Evolutionary conservation across 2,888 invertebrate genomes (phyloP).

Genomic region (Athripsodes cinereus): DNA sequence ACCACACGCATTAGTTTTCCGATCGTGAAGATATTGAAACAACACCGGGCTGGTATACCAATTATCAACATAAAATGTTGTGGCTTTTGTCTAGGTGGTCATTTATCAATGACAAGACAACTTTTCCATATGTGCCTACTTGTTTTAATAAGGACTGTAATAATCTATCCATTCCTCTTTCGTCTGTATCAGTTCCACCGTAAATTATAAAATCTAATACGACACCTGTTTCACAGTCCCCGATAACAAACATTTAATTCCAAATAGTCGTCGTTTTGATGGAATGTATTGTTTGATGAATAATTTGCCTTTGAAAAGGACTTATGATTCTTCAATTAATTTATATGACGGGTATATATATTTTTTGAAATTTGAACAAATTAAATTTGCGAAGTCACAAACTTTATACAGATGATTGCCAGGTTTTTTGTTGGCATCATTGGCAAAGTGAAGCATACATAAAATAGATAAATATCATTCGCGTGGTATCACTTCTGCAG

Average conservation of each 20-base stretch:
- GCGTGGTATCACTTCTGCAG: not conserved
- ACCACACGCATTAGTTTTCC: too few species aligned
- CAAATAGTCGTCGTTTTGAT: not conserved
- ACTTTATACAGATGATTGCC: not conserved
- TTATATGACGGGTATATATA: not conserved
- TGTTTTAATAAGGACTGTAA: not conserved
- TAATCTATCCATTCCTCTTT: not conserved
- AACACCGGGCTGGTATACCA: too few species aligned
- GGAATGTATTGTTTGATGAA: slow-evolving; percentile 5
- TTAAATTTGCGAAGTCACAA: not conserved
- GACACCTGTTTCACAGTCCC: not conserved
- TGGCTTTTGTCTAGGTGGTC: slow-evolving; percentile 7
- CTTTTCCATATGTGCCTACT: slow-evolving; percentile 6
- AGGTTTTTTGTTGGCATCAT: not conserved
- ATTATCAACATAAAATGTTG: too few species aligned
- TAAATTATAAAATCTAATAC: slow-evolving; percentile 9
- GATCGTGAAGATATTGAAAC: too few species aligned
- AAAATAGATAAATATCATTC: not conserved
- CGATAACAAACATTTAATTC: slow-evolving; percentile 8
- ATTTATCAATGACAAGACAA: slow-evolving; percentile 6
- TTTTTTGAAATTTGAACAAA: not conserved
- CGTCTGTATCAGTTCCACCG: not conserved
- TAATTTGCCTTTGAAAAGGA: too few species aligned
- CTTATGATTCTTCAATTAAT: too few species aligned
- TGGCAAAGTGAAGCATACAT: too few species aligned